Percentiles rank a stretch among this genome's conserved stretches.
Conservation (phyloP, 2,797 vertebrate genomes). For the Coregonus ussuriensis region DNA sequence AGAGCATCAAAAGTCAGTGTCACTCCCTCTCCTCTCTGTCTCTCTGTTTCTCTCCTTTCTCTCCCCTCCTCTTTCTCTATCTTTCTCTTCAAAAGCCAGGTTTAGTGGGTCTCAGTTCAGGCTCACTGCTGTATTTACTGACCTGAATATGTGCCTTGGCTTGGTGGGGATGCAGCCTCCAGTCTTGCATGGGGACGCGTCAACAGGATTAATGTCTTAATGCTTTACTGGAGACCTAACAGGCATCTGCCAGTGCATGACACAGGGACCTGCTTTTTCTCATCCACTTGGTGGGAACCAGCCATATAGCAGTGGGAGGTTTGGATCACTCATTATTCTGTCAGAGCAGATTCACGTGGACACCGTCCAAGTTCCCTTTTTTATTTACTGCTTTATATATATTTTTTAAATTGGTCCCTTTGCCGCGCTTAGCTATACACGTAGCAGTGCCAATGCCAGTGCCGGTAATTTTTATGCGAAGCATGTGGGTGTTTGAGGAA, state of each 20-base stretch:
- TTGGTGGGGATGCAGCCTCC: constrained; percentile 69
- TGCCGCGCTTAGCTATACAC: constrained; percentile 22
- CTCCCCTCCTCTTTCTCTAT: constrained; percentile 23
- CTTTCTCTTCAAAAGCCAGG: constrained; percentile 30
- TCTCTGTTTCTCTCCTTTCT: constrained; percentile 32
- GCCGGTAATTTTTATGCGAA: constrained; percentile 39
- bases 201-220: constrained; percentile 63
- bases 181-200: constrained; percentile 70
- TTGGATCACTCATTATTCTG: constrained; percentile 70
- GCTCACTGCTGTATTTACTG: constrained; percentile 36
- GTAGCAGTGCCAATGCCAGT: constrained; percentile 12
- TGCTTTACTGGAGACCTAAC: constrained; percentile 61
- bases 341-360: constrained; percentile 51
- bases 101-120: constrained; percentile 47
- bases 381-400: constrained; percentile 3
- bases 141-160: constrained; percentile 57
- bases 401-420: constrained; percentile 9
- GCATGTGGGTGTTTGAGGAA: constrained; percentile 29
- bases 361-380: constrained; percentile 41
- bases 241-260: constrained; percentile 67
- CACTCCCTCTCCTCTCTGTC: background rate
- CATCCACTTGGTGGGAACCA: constrained; percentile 65
- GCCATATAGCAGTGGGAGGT: constrained; percentile 77
- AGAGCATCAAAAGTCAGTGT: background rate
- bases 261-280: constrained; percentile 57